Evolutionary conservation across 2,797 vertebrate genomes (phyloP), one percentile per base, ranked within the genome.

Genomic region (Sebastes taczanowskii): DNA sequence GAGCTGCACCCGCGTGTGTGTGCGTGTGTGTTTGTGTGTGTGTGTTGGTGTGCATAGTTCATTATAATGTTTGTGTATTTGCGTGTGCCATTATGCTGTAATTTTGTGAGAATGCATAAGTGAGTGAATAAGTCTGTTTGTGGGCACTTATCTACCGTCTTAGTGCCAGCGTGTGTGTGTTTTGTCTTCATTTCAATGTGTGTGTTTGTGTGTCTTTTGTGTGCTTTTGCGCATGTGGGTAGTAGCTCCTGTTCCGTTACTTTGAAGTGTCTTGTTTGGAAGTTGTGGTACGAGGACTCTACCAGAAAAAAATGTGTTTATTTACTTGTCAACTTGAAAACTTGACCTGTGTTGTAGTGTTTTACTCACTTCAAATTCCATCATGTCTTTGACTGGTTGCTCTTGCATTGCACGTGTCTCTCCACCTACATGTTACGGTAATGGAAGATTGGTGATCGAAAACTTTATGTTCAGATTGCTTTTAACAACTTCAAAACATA

Each of bases 251-350:
- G 49, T 59, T 79, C 11, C 2, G 30, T 38, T 75, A 78, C 85
- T 93, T 91, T 90, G 77, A 90, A 90, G 81, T 85, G 46, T 68
- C 67, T 29, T 69, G 66, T 77, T 84, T 80, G 87, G 83, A 90
- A 85, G 83, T 77, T n/a, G 30, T 71, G 74, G 72, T 83, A 71
- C 62, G 14, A 88, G 65, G 56, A 29, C 16, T 61, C 25, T 5
- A 49, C 20, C 42, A 52, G 9, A 69, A 59, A 34, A 71, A 58
- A 14, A n/a, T 4, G 7, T 1, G 46, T 66, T 63, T 23, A 23
- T 23, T 23, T 23, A 23, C 23, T 34, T 35, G 11, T 79, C 8
- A 38, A 25, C 60, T 38, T 81, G 14, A 76, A 75, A 69, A 32
- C 18, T 35, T 63, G 6, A 61, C 35, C 42, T 59, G 53, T 30